These are phyloP conservation scores for Festucalex cinctus DNA, from an alignment of 2,113 vertebrate genomes.

Conservation along the genomic window DNA sequence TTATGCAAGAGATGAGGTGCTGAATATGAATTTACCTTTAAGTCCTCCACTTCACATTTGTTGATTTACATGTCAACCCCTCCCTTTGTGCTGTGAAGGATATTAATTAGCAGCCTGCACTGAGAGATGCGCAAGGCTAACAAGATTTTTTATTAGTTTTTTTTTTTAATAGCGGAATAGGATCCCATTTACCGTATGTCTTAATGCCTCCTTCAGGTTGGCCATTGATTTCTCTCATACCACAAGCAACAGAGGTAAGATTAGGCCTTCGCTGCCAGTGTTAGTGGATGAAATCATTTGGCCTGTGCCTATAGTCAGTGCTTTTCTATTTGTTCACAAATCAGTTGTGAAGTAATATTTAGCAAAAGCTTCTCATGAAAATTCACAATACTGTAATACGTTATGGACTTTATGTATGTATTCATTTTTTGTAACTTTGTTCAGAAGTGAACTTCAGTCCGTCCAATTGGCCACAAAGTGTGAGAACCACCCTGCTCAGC, in stretches of 20 bases:
- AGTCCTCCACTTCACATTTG: slow-evolving; percentile 37
- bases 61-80: slow-evolving; percentile 22
- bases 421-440: too few relatives aligned
- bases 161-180: slow-evolving; percentile 37
- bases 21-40: slow-evolving; percentile 46
- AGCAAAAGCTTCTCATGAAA: slow-evolving; percentile 21
- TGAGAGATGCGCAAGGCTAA: slow-evolving; percentile 48
- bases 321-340: slow-evolving; percentile 46
- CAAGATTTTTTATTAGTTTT: slow-evolving; percentile 42
- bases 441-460: too few relatives aligned
- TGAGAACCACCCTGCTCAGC: too few relatives aligned
- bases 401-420: too few relatives aligned
- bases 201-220: slow-evolving; percentile 73
- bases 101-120: slow-evolving; percentile 55
- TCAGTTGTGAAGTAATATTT: slow-evolving; percentile 22
- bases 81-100: slow-evolving; percentile 22
- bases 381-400: slow-evolving; percentile 2
- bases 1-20: slow-evolving; percentile 64
- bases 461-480: too few relatives aligned
- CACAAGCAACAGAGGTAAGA: slow-evolving; percentile 71
- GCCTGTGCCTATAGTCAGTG: slow-evolving; percentile 12
- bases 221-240: slow-evolving; percentile 72
- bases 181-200: slow-evolving; percentile 72
- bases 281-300: slow-evolving; percentile 69
- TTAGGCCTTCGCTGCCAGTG: slow-evolving; percentile 66